Percentiles rank a stretch among this genome's conserved stretches.
phyloP scores from a whole-genome alignment of 2,797 vertebrate genomes.

The Xenops minutus region DNA sequence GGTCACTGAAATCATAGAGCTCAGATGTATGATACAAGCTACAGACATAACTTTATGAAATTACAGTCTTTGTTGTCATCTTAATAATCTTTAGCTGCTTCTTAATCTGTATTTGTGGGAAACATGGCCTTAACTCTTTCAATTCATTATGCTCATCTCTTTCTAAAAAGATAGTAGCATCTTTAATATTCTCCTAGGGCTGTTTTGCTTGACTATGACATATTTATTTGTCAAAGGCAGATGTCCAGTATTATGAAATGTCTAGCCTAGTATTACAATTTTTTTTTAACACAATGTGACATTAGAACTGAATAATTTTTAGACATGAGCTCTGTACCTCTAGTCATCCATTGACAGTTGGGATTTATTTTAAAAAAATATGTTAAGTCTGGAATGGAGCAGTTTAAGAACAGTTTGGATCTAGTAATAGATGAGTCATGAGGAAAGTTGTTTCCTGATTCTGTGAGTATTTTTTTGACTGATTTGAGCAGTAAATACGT shows the following conservation, averaged over 20 bases:
- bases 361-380: conserved; percentile 16
- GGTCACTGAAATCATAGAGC: neutral
- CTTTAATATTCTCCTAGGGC: neutral
- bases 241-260: neutral
- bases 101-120: neutral
- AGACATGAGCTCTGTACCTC: neutral
- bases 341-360: neutral
- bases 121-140: neutral
- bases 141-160: neutral
- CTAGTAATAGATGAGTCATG: neutral
- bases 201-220: neutral
- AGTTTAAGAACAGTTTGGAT: neutral
- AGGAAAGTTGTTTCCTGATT: neutral
- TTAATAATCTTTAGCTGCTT: neutral
- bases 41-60: neutral
- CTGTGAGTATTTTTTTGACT: neutral
- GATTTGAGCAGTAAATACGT: neutral
- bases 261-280: neutral
- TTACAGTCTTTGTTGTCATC: neutral
- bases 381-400: neutral
- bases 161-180: neutral
- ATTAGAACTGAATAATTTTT: conserved; percentile 4
- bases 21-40: neutral
- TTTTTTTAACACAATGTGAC: neutral
- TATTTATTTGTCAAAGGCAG: conserved; percentile 23